Conservation (phyloP, 2,113 vertebrate genomes). For the Chloropsis cyanopogon region DNA sequence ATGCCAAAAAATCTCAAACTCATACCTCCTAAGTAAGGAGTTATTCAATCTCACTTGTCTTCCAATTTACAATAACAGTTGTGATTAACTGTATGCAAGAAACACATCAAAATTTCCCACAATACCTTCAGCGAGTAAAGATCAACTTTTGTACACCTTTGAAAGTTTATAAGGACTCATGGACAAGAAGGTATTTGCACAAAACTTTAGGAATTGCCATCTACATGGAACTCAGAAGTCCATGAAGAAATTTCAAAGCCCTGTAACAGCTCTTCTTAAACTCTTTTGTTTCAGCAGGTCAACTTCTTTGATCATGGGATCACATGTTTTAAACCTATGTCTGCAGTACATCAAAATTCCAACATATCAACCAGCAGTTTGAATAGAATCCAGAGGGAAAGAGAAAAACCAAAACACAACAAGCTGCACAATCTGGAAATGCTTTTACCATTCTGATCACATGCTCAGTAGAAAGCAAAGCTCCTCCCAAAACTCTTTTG, state of each 20-base stretch:
- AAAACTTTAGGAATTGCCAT: not conserved
- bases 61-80: not conserved
- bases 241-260: not conserved
- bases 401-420: not conserved
- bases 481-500: not conserved
- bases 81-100: not conserved
- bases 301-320: not conserved
- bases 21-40: not conserved
- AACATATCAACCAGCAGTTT: not conserved
- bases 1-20: not conserved
- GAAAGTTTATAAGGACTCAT: not conserved
- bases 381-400: not conserved
- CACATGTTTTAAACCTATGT: not conserved
- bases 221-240: not conserved
- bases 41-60: not conserved
- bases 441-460: not conserved
- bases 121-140: not conserved
- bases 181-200: not conserved
- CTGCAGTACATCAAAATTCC: not conserved
- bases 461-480: not conserved
- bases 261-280: not conserved
- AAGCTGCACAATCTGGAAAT: not conserved
- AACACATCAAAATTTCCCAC: not conserved
- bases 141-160: not conserved
- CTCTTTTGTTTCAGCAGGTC: not conserved